Evolutionary conservation across 2,888 invertebrate genomes (phyloP).

Genomic region (Fissipunctia ypsillon): DNA sequence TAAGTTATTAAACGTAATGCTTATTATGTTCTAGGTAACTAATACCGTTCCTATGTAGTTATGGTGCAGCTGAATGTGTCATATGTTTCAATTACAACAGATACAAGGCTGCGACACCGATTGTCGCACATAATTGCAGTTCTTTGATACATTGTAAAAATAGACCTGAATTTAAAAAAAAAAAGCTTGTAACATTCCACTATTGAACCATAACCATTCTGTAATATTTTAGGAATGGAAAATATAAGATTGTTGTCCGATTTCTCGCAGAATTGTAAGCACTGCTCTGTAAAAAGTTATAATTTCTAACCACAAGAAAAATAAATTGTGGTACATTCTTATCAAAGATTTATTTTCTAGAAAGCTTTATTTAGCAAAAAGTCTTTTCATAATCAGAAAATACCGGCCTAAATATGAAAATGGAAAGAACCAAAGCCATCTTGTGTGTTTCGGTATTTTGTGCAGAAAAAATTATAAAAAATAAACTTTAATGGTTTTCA

Average conservation of each 20-base stretch:
- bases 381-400: not conserved
- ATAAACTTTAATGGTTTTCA: not conserved
- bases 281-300: not conserved
- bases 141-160: slow-evolving; percentile 42
- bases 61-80: slow-evolving; percentile 57
- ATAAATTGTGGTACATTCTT: too few species aligned
- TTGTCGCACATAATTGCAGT: slow-evolving; percentile 50
- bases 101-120: slow-evolving; percentile 65
- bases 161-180: slow-evolving; percentile 32
- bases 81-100: slow-evolving; percentile 58
- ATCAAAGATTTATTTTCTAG: too few species aligned
- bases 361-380: not conserved
- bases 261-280: not conserved
- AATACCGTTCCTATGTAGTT: slow-evolving; percentile 38
- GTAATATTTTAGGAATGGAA: not conserved
- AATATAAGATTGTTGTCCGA: not conserved
- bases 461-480: not conserved
- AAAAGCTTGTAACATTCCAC: not conserved
- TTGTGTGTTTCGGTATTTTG: too few species aligned
- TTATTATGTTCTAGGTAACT: slow-evolving; percentile 25
- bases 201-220: not conserved
- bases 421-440: not conserved
- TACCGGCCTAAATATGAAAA: not conserved
- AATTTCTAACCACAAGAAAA: too few species aligned
- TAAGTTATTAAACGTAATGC: not conserved